These are phyloP conservation scores for Cochlearius cochlearius DNA, from an alignment of 2,113 vertebrate species.

Conservation along the genomic window DNA sequence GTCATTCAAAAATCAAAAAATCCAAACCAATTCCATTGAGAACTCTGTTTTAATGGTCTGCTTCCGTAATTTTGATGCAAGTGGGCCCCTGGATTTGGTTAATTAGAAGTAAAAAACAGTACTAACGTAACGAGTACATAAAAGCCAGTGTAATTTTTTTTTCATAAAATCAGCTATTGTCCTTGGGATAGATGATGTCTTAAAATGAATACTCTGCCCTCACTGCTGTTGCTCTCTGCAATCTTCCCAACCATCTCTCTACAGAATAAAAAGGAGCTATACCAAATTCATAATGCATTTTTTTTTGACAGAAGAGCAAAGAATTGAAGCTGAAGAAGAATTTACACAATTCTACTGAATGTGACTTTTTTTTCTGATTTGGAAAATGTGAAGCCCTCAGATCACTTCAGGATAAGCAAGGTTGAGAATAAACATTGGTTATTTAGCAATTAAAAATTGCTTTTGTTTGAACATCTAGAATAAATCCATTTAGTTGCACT, in stretches of 20 bases:
- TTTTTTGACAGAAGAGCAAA: neutral
- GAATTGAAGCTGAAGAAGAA: neutral
- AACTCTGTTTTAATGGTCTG: neutral
- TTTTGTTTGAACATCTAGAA: neutral
- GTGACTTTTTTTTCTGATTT: neutral
- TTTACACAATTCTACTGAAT: neutral
- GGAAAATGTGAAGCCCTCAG: neutral
- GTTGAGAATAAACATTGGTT: neutral
- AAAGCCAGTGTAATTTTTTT: neutral
- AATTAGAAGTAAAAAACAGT: neutral
- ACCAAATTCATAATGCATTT: neutral
- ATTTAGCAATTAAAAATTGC: neutral
- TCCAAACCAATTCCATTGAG: neutral
- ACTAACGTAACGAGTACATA: neutral
- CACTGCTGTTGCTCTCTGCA: neutral
- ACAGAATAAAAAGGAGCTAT: neutral
- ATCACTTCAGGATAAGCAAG: neutral
- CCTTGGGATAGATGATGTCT: neutral
- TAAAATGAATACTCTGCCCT: neutral
- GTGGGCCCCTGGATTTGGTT: neutral
- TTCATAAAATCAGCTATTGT: neutral
- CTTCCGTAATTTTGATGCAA: neutral
- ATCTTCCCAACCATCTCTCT: neutral
- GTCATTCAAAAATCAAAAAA: neutral
- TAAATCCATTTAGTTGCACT: neutral